Percentiles rank a stretch among this genome's conserved stretches.
Evolutionary conservation across 2,113 vertebrate species (phyloP).

Genomic region (Tragelaphus buxtoni): DNA sequence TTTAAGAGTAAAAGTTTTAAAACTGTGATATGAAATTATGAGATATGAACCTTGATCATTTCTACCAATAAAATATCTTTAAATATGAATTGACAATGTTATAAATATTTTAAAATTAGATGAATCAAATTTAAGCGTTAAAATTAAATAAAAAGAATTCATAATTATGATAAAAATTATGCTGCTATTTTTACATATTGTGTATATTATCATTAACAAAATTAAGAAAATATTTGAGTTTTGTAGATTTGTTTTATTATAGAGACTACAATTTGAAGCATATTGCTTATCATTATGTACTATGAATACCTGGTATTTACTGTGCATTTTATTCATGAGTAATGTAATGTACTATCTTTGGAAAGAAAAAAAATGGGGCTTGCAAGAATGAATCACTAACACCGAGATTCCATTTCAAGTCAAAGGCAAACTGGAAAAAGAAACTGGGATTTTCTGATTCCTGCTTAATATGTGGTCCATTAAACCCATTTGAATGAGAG

Average conservation of each 20-base stretch:
- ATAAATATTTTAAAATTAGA: too few species aligned
- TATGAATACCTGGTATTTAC: not conserved
- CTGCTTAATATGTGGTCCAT: not conserved
- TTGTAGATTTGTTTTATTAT: constrained; percentile 1
- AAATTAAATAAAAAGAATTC: too few species aligned
- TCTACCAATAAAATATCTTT: too few species aligned
- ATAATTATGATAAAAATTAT: too few species aligned
- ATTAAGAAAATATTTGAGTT: constrained; percentile 1
- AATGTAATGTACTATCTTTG: not conserved
- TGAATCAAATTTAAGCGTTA: too few species aligned
- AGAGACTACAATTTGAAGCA: not conserved
- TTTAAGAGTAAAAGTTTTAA: too few species aligned
- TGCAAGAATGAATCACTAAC: not conserved
- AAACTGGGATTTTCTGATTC: constrained; percentile 24
- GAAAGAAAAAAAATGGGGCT: not conserved
- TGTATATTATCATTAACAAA: not conserved
- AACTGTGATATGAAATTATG: too few species aligned
- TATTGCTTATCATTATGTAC: not conserved
- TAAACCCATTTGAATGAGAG: not conserved
- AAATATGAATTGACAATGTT: too few species aligned
- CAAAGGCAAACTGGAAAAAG: constrained; percentile 27
- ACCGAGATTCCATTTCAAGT: constrained; percentile 16
- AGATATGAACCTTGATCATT: too few species aligned
- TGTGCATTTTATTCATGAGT: not conserved
- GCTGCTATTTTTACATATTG: not conserved